Conservation (phyloP, 2,797 vertebrate genomes). For the Xenops minutus region DNA sequence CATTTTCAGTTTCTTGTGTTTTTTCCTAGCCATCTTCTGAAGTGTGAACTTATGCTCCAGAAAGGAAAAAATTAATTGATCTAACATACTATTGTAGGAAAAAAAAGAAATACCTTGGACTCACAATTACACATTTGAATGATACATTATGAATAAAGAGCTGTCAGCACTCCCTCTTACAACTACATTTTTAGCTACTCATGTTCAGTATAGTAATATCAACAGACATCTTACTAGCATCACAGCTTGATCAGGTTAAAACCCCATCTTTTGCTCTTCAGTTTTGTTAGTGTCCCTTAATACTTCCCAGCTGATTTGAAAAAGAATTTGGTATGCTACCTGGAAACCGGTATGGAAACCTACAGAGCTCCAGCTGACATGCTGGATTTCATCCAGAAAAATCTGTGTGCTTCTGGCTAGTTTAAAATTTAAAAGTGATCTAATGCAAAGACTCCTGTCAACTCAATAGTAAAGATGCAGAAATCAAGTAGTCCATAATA, state of each 20-base stretch:
- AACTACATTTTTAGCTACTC: slow-evolving; percentile 23
- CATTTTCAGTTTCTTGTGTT: background rate
- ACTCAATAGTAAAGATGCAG: background rate
- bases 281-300: background rate
- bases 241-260: background rate
- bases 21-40: background rate
- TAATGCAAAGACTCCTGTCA: background rate
- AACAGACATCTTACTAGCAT: slow-evolving; percentile 1
- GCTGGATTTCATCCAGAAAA: background rate
- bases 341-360: background rate
- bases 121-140: background rate
- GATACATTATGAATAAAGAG: background rate
- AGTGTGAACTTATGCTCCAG: background rate
- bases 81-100: background rate
- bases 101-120: background rate
- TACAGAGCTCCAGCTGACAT: background rate
- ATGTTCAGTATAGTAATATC: background rate
- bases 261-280: background rate
- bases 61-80: background rate
- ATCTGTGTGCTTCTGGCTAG: background rate
- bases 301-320: background rate
- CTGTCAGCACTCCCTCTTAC: background rate
- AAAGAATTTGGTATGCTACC: background rate
- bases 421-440: background rate
- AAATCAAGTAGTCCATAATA: background rate